Percentiles rank a stretch among this genome's conserved stretches.
These are phyloP conservation scores for Caenorhabditis imperialis DNA, from an alignment of 2,888 invertebrate species.

Conservation along the genomic window DNA sequence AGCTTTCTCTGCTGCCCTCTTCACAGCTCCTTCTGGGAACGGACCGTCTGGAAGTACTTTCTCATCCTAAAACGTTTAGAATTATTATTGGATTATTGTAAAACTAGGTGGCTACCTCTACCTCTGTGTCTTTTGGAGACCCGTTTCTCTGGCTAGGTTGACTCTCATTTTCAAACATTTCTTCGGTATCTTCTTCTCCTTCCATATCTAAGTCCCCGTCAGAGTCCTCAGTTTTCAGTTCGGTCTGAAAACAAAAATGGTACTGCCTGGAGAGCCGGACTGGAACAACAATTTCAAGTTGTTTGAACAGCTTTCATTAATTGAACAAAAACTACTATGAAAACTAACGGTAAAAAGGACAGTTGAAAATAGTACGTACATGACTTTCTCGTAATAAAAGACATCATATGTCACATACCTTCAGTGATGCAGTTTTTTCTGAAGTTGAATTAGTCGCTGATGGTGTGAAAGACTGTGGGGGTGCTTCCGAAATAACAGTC, in stretches of 20 bases:
- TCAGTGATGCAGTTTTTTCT: conserved; percentile 56
- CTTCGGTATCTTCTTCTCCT: conserved; percentile 62
- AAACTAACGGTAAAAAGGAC: background rate
- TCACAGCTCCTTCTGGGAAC: conserved; percentile 76
- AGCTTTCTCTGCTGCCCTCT: conserved; percentile 77
- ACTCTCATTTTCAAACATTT: conserved; percentile 57
- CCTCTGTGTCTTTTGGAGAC: conserved; percentile 58
- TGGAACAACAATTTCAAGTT: conserved; percentile 7
- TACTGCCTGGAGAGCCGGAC: too few species aligned
- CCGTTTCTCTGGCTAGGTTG: conserved; percentile 51
- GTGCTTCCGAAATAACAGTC: conserved; percentile 61
- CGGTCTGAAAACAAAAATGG: conserved; percentile 56
- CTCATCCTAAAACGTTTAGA: conserved; percentile 46
- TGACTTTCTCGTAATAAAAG: too few species aligned
- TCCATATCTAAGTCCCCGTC: conserved; percentile 68
- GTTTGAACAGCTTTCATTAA: too few species aligned
- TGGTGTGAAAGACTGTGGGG: conserved; percentile 58
- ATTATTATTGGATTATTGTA: background rate
- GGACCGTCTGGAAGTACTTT: conserved; percentile 60
- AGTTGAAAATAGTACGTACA: background rate
- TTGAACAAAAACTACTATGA: too few species aligned
- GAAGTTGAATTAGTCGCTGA: conserved; percentile 56
- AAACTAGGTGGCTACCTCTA: conserved; percentile 30
- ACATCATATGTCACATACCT: too few species aligned
- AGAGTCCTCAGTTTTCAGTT: conserved; percentile 64